phyloP scores from a whole-genome alignment of 2,113 vertebrate genomes.

The Macrotus californicus region DNA sequence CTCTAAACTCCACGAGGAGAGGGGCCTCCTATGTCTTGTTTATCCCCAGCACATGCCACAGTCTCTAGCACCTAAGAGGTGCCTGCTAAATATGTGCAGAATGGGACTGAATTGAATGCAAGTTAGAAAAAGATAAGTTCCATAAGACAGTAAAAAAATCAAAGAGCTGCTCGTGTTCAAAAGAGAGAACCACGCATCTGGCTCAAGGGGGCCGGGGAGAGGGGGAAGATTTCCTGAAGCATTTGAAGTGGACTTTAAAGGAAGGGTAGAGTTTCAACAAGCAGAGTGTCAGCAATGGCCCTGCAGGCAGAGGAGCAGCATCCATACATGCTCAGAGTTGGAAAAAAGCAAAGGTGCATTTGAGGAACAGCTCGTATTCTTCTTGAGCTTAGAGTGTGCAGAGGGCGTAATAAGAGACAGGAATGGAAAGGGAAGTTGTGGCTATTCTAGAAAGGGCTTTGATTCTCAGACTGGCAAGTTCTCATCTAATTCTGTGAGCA shows the following conservation, averaged over 20 bases:
- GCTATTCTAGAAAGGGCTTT: background rate
- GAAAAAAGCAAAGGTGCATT: background rate
- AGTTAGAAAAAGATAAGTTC: conserved; percentile 16
- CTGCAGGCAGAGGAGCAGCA: background rate
- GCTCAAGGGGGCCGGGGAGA: background rate
- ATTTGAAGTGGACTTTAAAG: conserved; percentile 33
- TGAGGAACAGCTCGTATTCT: background rate
- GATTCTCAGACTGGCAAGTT: background rate
- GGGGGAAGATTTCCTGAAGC: background rate
- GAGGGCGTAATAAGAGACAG: background rate
- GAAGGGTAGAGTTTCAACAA: background rate
- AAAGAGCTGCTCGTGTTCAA: conserved; percentile 11
- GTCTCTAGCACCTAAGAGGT: background rate
- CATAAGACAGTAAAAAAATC: conserved; percentile 40
- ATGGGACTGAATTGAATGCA: background rate
- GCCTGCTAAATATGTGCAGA: background rate
- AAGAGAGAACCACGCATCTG: background rate
- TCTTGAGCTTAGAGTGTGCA: background rate
- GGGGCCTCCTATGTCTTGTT: background rate
- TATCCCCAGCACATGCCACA: background rate
- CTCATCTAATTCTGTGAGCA: background rate
- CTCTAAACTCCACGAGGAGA: background rate
- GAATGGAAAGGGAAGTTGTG: background rate
- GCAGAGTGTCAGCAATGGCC: background rate
- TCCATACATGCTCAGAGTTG: background rate